Conservation (phyloP, 2,888 invertebrate species). For the Meteorus colon region DNA sequence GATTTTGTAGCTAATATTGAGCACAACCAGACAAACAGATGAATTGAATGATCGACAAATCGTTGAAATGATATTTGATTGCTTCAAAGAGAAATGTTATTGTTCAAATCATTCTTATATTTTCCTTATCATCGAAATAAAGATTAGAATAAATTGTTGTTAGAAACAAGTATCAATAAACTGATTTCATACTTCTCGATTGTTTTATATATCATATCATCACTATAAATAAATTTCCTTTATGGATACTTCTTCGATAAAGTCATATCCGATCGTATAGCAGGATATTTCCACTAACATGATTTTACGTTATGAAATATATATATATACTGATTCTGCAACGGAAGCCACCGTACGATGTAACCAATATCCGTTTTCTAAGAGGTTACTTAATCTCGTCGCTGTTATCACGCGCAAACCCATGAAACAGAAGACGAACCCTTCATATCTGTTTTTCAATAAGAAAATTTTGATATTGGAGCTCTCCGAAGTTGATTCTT, state of each 20-base stretch:
- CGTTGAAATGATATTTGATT: no score
- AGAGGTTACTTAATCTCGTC: not conserved
- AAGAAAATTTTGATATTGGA: no score
- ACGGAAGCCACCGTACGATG: not conserved
- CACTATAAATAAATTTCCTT: not conserved
- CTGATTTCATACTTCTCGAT: not conserved
- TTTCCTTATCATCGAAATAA: not conserved
- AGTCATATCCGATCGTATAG: not conserved
- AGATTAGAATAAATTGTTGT: not conserved
- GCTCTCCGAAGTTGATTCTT: no score
- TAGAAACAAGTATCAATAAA: not conserved
- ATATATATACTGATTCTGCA: not conserved
- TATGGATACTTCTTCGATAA: conserved; percentile 1
- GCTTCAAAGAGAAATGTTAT: no score
- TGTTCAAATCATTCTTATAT: no score
- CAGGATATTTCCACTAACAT: not conserved
- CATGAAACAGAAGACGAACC: not conserved
- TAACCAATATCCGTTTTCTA: conserved; percentile 1
- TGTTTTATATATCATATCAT: not conserved
- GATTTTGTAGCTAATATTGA: no score
- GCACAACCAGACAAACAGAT: no score
- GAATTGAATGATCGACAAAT: no score
- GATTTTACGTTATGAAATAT: not conserved
- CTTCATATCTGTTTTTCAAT: not conserved
- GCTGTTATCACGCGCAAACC: not conserved